phyloP scores from a whole-genome alignment of 2,113 vertebrate species.

The Neoarius graeffei region DNA sequence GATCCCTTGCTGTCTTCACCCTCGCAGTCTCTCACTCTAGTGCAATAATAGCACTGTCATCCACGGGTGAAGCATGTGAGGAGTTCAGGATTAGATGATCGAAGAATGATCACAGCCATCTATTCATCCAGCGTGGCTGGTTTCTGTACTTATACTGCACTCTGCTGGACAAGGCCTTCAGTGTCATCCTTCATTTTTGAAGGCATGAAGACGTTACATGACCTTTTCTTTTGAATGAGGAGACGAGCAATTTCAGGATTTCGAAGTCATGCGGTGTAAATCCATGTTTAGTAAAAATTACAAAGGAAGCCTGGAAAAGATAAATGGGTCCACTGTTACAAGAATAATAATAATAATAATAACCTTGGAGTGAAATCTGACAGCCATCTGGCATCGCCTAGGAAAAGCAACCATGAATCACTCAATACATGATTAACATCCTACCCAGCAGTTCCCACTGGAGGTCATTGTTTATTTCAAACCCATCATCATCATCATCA shows the following conservation, averaged over 20 bases:
- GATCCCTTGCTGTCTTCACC: slow-evolving; percentile 51
- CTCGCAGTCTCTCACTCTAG: slow-evolving; percentile 18
- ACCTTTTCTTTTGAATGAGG: neutral
- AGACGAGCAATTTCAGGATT: neutral
- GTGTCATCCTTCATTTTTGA: neutral
- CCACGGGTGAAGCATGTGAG: slow-evolving; percentile 19
- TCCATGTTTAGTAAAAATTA: slow-evolving; percentile 12
- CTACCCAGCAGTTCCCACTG: slow-evolving; percentile 48
- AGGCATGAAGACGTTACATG: neutral
- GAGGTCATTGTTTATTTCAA: slow-evolving; percentile 57
- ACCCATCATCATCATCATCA: neutral
- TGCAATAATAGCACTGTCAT: slow-evolving; percentile 4
- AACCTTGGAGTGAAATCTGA: neutral
- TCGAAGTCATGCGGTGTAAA: neutral
- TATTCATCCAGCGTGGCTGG: neutral
- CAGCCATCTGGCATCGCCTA: neutral
- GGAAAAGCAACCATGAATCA: slow-evolving; percentile 8
- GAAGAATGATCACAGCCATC: slow-evolving; percentile 10
- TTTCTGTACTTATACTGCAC: slow-evolving; percentile 45
- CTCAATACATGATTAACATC: neutral
- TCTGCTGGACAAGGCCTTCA: slow-evolving; percentile 41
- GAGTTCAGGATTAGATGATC: slow-evolving; percentile 12
- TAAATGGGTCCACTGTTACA: neutral
- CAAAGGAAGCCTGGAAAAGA: neutral
- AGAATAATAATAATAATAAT: neutral